phyloP scores from a whole-genome alignment of 2,113 vertebrate species.

The Rynchops niger region DNA sequence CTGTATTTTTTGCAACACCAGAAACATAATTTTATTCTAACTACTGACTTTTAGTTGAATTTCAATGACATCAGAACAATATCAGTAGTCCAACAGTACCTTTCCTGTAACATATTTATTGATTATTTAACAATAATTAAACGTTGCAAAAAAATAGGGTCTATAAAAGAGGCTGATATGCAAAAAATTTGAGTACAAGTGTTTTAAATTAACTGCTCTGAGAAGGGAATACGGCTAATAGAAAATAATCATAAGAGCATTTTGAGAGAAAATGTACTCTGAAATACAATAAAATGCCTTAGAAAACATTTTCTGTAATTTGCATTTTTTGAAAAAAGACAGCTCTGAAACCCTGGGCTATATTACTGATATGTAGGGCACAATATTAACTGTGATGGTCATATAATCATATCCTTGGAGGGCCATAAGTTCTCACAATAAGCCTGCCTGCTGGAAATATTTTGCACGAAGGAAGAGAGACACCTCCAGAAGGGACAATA shows the following conservation, averaged over 20 bases:
- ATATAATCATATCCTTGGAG: slow-evolving; percentile 22
- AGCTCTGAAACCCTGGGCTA: background rate
- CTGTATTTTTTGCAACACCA: background rate
- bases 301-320: background rate
- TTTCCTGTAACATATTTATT: background rate
- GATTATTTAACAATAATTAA: background rate
- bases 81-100: background rate
- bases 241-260: background rate
- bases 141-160: background rate
- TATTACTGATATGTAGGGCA: background rate
- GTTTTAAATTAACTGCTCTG: background rate
- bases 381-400: background rate
- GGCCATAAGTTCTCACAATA: slow-evolving; percentile 1
- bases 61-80: background rate
- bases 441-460: slow-evolving; percentile 20
- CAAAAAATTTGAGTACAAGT: background rate
- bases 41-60: background rate
- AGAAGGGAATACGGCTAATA: background rate
- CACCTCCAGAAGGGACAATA: slow-evolving; percentile 27
- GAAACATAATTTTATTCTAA: background rate
- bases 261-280: background rate
- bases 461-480: slow-evolving; percentile 34
- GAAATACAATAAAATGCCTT: background rate
- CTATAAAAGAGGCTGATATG: background rate
- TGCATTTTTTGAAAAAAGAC: background rate